These are phyloP conservation scores for Nipponacmea schrenckii DNA, from an alignment of 2,888 invertebrate species.

Conservation along the genomic window DNA sequence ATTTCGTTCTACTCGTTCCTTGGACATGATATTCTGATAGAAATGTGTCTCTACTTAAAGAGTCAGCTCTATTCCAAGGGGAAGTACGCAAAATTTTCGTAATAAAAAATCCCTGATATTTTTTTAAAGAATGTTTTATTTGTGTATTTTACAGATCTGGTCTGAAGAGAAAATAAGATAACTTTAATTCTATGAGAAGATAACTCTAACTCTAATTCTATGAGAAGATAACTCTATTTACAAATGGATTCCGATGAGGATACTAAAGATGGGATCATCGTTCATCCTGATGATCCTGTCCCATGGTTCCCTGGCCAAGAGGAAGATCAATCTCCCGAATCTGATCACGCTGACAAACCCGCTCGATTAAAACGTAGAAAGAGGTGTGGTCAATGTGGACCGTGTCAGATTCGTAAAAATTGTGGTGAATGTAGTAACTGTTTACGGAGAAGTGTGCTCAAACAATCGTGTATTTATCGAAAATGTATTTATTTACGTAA, in stretches of 20 bases:
- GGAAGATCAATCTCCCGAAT: background rate
- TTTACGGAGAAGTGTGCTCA: constrained; percentile 54
- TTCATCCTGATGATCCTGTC: background rate
- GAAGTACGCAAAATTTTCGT: too few species aligned
- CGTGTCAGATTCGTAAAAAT: constrained; percentile 60
- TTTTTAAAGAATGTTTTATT: too few species aligned
- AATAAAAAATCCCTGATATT: too few species aligned
- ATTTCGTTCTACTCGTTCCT: too few species aligned
- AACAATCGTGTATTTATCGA: constrained; percentile 59
- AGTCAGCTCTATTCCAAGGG: too few species aligned
- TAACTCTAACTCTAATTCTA: too few species aligned
- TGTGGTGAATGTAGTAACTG: constrained; percentile 61
- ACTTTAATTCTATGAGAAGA: too few species aligned
- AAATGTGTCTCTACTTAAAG: too few species aligned
- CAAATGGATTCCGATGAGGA: background rate
- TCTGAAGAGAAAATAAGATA: too few species aligned
- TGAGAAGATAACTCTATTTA: background rate
- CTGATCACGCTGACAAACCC: background rate
- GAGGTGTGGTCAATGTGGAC: constrained; percentile 59
- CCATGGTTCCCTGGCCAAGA: background rate
- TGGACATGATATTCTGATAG: too few species aligned
- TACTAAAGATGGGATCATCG: background rate
- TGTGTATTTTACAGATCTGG: too few species aligned
- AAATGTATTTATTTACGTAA: constrained; percentile 58
- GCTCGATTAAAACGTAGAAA: constrained; percentile 49